Base-by-base conservation (phyloP, 1,140 invertebrate genomes). In the Heliconius congener region DNA sequence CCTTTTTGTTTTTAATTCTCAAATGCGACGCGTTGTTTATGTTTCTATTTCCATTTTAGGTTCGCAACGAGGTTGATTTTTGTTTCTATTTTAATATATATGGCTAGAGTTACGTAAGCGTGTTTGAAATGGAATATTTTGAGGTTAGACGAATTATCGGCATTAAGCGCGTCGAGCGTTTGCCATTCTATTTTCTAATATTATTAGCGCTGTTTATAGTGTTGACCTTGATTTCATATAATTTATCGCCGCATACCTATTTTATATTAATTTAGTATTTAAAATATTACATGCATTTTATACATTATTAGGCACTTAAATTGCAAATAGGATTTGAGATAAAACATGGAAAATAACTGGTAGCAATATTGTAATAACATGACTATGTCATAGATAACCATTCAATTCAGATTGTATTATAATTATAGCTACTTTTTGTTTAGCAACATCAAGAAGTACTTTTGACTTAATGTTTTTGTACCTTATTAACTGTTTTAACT, bases 81-180 rank as follows among this genome's bases (percentile, higher is more conserved):
- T 81, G 66, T 75, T 76, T 66, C 52, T n/a, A 75, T 78, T 79
- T 60, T 52, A 42, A 81, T 82, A 77, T 83, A 78, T 82, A 80
- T 71, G n/a, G 74, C 42, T 82, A 82, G 82, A 81, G 78, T 89
- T 91, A 89, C 87, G 83, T 90, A 87, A 90, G 85, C 82, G 82
- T 78, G 78, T 81, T 81, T 70, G 79, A 71, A 85, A 79, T 82
- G 83, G 80, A 83, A 85, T 84, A 81, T 86, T 91, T 91, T 88
- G 86, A 91, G 90, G 90, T 91, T 91, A 91, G 79, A 76, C 39
- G 76, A 74, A 77, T 85, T 77, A 82, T 83, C 73, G 76, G 30
- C 60, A 80, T 72, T 74, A 74, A 83, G 46, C 82, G 78, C 77
- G 70, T 81, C 71, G 19, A 72, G 74, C 77, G 77, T 60, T 66